Evolutionary conservation across 2,113 vertebrate species (phyloP).

Genomic region (Choloepus hoffmanni): DNA sequence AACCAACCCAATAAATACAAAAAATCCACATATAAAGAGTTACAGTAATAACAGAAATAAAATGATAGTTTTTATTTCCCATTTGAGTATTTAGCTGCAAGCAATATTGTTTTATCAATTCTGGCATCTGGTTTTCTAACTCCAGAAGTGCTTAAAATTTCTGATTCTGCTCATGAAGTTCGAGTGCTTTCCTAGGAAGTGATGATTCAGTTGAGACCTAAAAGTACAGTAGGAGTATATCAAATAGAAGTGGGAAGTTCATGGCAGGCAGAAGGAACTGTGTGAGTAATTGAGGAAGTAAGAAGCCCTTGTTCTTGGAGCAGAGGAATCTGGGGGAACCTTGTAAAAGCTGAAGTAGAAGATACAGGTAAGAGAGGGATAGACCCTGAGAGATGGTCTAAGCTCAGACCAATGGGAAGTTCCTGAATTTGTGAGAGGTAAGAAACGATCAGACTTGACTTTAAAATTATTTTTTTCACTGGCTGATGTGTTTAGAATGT

Average conservation of each 20-base stretch:
- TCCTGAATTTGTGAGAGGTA: background rate
- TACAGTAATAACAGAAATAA: background rate
- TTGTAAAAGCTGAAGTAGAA: background rate
- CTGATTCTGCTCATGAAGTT: background rate
- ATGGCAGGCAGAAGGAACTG: fast-evolving
- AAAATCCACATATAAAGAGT: background rate
- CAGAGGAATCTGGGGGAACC: background rate
- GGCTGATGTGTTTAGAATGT: background rate
- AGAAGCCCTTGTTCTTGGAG: background rate
- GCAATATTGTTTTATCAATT: background rate
- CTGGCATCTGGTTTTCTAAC: background rate
- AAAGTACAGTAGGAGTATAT: background rate
- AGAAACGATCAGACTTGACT: background rate
- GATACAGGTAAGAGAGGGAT: background rate
- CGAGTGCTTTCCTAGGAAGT: background rate
- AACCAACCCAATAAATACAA: background rate
- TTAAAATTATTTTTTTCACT: background rate
- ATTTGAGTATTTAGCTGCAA: background rate
- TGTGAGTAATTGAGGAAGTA: background rate
- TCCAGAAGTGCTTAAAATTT: background rate
- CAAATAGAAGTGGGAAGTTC: background rate
- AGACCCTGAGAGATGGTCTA: background rate
- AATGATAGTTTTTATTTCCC: background rate
- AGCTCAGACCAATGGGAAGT: background rate
- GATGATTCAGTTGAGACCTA: background rate